phyloP scores from a whole-genome alignment of 2,113 vertebrate genomes.

The Dolichallabes microphthalmus region DNA sequence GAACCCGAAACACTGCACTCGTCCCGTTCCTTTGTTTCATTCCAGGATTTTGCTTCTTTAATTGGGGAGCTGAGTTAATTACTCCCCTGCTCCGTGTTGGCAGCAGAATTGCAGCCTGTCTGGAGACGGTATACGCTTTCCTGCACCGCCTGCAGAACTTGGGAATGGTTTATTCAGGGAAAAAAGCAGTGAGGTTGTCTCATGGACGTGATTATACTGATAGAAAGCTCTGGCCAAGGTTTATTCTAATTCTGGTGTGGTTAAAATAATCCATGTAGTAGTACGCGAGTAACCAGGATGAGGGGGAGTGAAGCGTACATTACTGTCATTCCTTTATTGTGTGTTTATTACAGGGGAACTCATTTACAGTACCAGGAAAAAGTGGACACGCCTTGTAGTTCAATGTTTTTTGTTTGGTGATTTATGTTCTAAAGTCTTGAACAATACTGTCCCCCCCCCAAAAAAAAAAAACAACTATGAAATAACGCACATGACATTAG shows the following conservation, averaged over 20 bases:
- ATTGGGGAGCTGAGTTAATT: constrained; percentile 74
- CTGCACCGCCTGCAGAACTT: constrained; percentile 52
- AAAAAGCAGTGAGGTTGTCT: not conserved
- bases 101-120: constrained; percentile 63
- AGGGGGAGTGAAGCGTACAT: not conserved
- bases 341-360: not conserved
- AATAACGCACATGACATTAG: no score
- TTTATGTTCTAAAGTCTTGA: no score
- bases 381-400: no score
- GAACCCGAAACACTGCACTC: constrained; percentile 44
- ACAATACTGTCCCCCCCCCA: no score
- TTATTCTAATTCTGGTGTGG: not conserved
- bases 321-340: not conserved
- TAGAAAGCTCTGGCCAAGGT: not conserved
- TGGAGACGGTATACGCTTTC: constrained; percentile 58
- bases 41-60: constrained; percentile 64
- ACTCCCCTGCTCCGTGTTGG: constrained; percentile 66
- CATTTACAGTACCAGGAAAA: not conserved
- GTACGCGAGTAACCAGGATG: not conserved
- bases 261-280: not conserved
- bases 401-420: no score
- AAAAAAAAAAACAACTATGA: no score
- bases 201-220: not conserved
- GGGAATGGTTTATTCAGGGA: not conserved
- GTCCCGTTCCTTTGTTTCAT: constrained; percentile 60